Evolutionary conservation across 2,797 vertebrate species (phyloP).

Genomic region (Coendou prehensilis): DNA sequence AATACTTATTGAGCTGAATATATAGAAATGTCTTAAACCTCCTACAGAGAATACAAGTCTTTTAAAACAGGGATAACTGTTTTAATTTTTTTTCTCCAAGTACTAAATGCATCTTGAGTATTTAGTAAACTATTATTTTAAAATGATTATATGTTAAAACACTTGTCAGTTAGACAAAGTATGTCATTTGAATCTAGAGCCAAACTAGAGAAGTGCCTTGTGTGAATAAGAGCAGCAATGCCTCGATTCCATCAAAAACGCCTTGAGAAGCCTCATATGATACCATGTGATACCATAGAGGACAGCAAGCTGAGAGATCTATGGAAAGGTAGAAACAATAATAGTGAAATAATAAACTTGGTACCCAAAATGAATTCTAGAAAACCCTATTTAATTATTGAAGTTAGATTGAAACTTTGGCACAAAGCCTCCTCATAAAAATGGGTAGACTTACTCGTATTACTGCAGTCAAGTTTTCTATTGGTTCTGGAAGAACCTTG

Average conservation of each 20-base stretch:
- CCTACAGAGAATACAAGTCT: background rate
- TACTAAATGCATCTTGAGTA: background rate
- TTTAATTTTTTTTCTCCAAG: conserved; percentile 10
- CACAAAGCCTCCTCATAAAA: background rate
- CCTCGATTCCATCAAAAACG: background rate
- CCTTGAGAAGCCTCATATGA: background rate
- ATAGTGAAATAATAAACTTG: background rate
- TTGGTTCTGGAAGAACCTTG: conserved; percentile 1
- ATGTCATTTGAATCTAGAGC: background rate
- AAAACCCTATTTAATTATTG: background rate
- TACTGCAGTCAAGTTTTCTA: background rate
- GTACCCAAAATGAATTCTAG: background rate
- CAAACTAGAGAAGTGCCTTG: background rate
- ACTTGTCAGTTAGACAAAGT: background rate
- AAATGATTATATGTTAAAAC: background rate
- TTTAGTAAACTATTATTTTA: conserved; percentile 8
- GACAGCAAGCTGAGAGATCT: background rate
- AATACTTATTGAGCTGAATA: background rate
- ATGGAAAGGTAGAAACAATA: background rate
- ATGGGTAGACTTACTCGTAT: background rate
- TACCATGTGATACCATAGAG: background rate
- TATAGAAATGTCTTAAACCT: background rate
- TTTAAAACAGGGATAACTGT: background rate
- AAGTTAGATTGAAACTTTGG: background rate
- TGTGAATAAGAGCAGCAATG: background rate